phyloP scores from a whole-genome alignment of 2,888 invertebrate species.

The Chesias legatella region DNA sequence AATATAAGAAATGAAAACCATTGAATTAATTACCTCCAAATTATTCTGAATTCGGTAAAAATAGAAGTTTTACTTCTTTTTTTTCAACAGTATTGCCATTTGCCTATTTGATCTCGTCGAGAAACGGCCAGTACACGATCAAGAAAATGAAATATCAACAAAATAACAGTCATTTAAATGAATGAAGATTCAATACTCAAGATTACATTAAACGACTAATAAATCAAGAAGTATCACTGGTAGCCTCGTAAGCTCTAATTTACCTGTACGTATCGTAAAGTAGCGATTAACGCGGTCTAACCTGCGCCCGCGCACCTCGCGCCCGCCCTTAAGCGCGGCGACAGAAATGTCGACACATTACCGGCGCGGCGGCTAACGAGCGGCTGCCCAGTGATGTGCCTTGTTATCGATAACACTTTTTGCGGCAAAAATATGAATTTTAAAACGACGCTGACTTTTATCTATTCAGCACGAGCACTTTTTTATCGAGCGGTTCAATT shows the following conservation, averaged over 20 bases:
- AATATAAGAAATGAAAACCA: no score
- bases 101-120: no score
- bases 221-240: constrained; percentile 3
- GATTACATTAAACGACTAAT: constrained; percentile 1
- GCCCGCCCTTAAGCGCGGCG: constrained; percentile 35
- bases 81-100: no score
- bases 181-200: not conserved
- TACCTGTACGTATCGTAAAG: constrained; percentile 43
- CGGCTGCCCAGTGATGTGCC: constrained; percentile 39
- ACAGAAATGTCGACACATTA: constrained; percentile 58
- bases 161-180: no score
- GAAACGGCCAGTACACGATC: no score
- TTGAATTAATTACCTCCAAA: no score
- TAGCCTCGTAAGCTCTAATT: constrained; percentile 32
- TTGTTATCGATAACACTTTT: constrained; percentile 28
- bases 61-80: no score
- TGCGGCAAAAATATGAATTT: constrained; percentile 33
- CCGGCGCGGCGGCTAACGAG: constrained; percentile 51
- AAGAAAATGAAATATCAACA: no score
- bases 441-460: constrained; percentile 32
- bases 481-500: constrained; percentile 15
- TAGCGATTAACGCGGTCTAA: constrained; percentile 30
- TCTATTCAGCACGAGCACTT: constrained; percentile 9
- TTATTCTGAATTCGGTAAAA: no score
- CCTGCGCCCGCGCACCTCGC: constrained; percentile 28